Evolutionary conservation across 2,888 invertebrate genomes (phyloP).

Genomic region (Orthosia incerta): DNA sequence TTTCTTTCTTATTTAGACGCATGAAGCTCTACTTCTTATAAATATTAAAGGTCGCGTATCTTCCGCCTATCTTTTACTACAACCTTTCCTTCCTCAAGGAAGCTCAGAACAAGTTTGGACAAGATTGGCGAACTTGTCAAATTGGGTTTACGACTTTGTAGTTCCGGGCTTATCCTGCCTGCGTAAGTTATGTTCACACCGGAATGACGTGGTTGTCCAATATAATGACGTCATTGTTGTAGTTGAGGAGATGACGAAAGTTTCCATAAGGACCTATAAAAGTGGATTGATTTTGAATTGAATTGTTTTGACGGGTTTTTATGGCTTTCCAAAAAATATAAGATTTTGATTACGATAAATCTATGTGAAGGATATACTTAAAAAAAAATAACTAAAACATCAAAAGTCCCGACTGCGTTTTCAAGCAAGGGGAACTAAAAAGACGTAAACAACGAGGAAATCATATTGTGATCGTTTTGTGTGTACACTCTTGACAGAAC

Average conservation of each 20-base stretch:
- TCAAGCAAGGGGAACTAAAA: no score
- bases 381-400: no score
- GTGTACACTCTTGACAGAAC: no score
- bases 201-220: conserved; percentile 35
- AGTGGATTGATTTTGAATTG: not conserved
- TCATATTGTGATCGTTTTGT: no score
- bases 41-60: not conserved
- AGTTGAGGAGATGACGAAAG: not conserved
- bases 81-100: conserved; percentile 9
- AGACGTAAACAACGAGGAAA: no score
- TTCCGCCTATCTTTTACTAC: conserved; percentile 29
- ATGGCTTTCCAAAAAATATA: not conserved
- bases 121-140: conserved; percentile 70
- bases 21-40: not conserved
- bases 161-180: conserved; percentile 45
- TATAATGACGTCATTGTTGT: conserved; percentile 35
- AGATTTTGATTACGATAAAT: not conserved
- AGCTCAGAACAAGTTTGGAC: conserved; percentile 58
- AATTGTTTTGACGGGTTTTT: not conserved
- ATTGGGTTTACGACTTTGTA: conserved; percentile 64
- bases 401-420: no score
- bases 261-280: not conserved
- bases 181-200: conserved; percentile 47
- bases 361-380: not conserved
- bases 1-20: no score